A percentile compares a stretch with the other conserved stretches of the same genome.
These are phyloP conservation scores for Chloroceryle amazona DNA, from an alignment of 2,797 vertebrate species.

Conservation along the genomic window DNA sequence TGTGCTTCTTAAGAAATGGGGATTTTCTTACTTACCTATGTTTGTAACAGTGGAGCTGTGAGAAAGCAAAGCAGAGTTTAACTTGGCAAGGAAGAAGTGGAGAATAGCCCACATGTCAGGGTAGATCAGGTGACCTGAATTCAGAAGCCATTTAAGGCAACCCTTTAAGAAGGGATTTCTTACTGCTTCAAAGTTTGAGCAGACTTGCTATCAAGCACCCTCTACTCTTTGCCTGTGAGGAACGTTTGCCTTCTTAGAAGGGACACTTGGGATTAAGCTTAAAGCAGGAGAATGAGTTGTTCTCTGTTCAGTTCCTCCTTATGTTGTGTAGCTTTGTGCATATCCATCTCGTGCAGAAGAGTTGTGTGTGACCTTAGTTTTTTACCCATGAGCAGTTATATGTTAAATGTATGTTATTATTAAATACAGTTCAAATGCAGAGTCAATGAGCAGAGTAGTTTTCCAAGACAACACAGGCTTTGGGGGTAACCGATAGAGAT, in stretches of 20 bases:
- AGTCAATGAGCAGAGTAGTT: neutral
- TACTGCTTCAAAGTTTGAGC: neutral
- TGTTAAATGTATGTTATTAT: neutral
- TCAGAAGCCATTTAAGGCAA: neutral
- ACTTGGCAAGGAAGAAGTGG: neutral
- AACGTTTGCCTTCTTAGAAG: neutral
- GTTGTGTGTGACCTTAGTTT: neutral
- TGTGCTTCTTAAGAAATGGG: neutral
- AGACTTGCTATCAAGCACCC: neutral
- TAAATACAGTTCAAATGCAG: neutral
- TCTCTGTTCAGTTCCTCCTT: neutral
- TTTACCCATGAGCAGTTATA: neutral
- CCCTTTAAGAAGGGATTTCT: neutral
- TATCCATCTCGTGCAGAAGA: neutral
- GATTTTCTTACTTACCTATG: neutral
- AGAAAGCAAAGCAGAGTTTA: neutral
- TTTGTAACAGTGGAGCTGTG: accelerated
- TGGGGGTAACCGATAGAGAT: neutral
- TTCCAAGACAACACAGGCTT: neutral
- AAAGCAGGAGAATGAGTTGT: neutral
- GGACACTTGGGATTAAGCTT: neutral
- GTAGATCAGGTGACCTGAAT: neutral
- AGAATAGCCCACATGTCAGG: neutral
- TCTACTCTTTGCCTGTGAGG: neutral
- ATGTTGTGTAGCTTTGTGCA: neutral